These are phyloP conservation scores for Eulacestoma nigropectus DNA, from an alignment of 2,113 vertebrate genomes.

Conservation along the genomic window DNA sequence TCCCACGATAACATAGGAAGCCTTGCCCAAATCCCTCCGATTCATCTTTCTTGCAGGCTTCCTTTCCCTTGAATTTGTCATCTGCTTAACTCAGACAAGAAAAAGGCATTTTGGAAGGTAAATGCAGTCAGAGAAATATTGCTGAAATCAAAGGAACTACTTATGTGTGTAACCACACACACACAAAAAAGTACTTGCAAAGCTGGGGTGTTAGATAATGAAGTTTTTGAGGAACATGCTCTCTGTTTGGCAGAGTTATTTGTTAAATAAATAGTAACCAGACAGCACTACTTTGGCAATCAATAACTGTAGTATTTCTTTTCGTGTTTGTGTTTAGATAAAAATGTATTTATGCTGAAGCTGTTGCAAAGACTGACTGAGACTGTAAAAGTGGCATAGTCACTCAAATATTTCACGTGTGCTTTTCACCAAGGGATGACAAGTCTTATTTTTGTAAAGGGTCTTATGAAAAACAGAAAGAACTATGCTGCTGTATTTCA, in stretches of 20 bases:
- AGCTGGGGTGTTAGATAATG: constrained; percentile 22
- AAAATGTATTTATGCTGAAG: background rate
- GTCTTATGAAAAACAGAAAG: background rate
- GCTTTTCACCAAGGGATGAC: background rate
- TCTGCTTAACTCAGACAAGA: background rate
- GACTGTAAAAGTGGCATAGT: background rate
- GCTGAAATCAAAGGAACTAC: background rate
- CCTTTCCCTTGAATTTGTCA: background rate
- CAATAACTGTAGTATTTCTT: background rate
- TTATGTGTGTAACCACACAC: background rate
- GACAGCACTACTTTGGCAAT: background rate
- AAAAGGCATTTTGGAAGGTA: constrained; percentile 28
- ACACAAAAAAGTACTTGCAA: background rate
- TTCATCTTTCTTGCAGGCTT: background rate
- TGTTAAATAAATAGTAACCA: constrained; percentile 10
- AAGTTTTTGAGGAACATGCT: constrained; percentile 19
- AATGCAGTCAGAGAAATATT: background rate
- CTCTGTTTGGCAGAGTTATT: constrained; percentile 6
- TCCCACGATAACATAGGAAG: background rate
- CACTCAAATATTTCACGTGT: constrained; percentile 2
- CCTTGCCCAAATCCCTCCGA: background rate
- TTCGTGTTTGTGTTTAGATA: background rate
- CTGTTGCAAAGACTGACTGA: background rate
- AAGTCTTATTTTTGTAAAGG: constrained; percentile 1
- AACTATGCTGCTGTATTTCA: background rate